These are phyloP conservation scores for Sympetrum striolatum DNA, from an alignment of 2,888 invertebrate genomes.

Conservation along the genomic window DNA sequence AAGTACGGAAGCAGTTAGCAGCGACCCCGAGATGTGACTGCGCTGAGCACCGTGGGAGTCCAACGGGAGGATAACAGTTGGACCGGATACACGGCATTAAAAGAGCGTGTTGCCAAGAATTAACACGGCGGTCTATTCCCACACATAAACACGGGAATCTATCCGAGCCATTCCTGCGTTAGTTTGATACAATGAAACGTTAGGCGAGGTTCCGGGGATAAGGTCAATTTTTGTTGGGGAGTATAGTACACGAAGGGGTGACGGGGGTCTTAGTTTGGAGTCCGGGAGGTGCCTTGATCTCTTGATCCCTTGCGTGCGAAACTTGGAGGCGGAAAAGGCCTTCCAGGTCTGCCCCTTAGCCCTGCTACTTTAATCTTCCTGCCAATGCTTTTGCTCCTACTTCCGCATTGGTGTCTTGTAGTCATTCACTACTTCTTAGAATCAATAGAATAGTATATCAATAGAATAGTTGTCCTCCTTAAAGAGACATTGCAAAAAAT, in stretches of 20 bases:
- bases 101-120: neutral
- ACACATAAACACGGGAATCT: neutral
- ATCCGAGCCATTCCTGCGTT: neutral
- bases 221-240: neutral
- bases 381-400: too few relatives aligned
- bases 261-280: neutral
- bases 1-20: neutral
- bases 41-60: neutral
- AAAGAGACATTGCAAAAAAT: too few relatives aligned
- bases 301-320: constrained; percentile 3
- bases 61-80: neutral
- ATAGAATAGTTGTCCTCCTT: too few relatives aligned
- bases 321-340: constrained; percentile 18
- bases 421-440: too few relatives aligned
- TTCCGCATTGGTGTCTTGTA: too few relatives aligned
- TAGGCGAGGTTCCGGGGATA: neutral
- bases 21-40: neutral
- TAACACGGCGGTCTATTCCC: neutral
- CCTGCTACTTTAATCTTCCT: neutral
- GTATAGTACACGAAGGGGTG: neutral
- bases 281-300: neutral
- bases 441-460: too few relatives aligned
- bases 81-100: neutral
- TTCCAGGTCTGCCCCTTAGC: neutral
- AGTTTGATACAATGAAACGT: neutral